Evolutionary conservation across 1,140 invertebrate genomes (phyloP).

Genomic region (Mylabris phalerata): DNA sequence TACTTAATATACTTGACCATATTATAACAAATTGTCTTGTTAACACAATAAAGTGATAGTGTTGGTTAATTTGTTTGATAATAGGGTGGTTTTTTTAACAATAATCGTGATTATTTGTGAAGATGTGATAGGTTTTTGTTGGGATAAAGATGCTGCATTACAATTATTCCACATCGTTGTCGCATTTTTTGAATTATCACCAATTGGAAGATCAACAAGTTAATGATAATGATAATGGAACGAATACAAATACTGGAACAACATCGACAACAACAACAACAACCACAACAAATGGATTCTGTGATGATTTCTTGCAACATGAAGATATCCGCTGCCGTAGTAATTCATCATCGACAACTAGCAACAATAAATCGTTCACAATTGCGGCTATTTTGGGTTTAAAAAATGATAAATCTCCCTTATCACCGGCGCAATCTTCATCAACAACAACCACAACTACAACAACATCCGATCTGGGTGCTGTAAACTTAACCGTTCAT

Average conservation of each 20-base stretch:
- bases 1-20: conserved; percentile 4
- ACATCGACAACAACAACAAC: conserved; percentile 2
- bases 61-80: too few relatives aligned
- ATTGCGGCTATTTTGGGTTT: conserved; percentile 75
- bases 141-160: conserved; percentile 22
- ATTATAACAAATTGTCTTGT: conserved; percentile 2
- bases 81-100: too few relatives aligned
- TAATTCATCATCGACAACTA: conserved; percentile 24
- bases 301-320: conserved; percentile 29
- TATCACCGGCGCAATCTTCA: conserved; percentile 33
- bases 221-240: conserved; percentile 19
- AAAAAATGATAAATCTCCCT: conserved; percentile 39
- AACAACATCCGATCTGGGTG: too few relatives aligned
- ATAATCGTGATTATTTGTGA: too few relatives aligned
- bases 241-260: too few relatives aligned
- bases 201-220: conserved; percentile 30
- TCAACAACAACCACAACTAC: conserved; percentile 5
- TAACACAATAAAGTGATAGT: too few relatives aligned
- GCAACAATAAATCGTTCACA: conserved; percentile 60
- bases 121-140: too few relatives aligned
- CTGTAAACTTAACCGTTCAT: not conserved
- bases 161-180: conserved; percentile 37
- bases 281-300: conserved; percentile 22
- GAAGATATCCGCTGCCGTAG: conserved; percentile 29
- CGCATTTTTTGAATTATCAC: conserved; percentile 38